Percentiles rank a stretch among this genome's conserved stretches.
Evolutionary conservation across 2,797 vertebrate genomes (phyloP).

Genomic region (Arrhamphus sclerolepis): DNA sequence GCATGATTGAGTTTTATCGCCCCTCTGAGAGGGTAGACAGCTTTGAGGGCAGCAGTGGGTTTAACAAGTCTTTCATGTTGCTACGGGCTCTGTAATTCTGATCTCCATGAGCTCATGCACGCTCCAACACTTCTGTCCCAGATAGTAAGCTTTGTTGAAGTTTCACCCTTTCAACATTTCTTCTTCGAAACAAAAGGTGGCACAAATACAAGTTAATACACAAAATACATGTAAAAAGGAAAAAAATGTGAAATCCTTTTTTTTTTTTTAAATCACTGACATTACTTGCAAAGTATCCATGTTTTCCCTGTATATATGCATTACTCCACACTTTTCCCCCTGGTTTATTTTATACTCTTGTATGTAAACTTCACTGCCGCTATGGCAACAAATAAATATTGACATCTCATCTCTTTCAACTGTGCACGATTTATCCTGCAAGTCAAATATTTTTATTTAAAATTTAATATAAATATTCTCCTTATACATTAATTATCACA

Average conservation of each 20-base stretch:
- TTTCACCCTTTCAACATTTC: slow-evolving; percentile 1
- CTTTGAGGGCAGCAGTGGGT: slow-evolving; percentile 9
- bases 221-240: slow-evolving; percentile 11
- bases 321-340: slow-evolving; percentile 32
- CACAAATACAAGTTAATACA: neutral
- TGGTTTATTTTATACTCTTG: slow-evolving; percentile 26
- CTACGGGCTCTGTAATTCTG: slow-evolving; percentile 15
- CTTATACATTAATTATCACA: slow-evolving; percentile 44
- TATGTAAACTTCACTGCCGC: slow-evolving; percentile 41
- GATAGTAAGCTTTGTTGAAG: slow-evolving; percentile 10
- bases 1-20: slow-evolving; percentile 52
- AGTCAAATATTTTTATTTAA: slow-evolving; percentile 45
- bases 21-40: slow-evolving; percentile 34
- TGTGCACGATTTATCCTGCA: slow-evolving; percentile 46
- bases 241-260: neutral
- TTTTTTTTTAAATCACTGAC: neutral
- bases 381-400: slow-evolving; percentile 73
- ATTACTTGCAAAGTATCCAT: neutral
- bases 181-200: slow-evolving; percentile 1
- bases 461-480: slow-evolving; percentile 35
- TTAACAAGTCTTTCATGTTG: slow-evolving; percentile 32
- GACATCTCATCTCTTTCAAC: slow-evolving; percentile 49
- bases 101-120: slow-evolving; percentile 45
- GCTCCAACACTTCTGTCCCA: slow-evolving; percentile 14
- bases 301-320: slow-evolving; percentile 6